These are phyloP conservation scores for Plectropomus leopardus DNA, from an alignment of 2,113 vertebrate species.

Conservation along the genomic window DNA sequence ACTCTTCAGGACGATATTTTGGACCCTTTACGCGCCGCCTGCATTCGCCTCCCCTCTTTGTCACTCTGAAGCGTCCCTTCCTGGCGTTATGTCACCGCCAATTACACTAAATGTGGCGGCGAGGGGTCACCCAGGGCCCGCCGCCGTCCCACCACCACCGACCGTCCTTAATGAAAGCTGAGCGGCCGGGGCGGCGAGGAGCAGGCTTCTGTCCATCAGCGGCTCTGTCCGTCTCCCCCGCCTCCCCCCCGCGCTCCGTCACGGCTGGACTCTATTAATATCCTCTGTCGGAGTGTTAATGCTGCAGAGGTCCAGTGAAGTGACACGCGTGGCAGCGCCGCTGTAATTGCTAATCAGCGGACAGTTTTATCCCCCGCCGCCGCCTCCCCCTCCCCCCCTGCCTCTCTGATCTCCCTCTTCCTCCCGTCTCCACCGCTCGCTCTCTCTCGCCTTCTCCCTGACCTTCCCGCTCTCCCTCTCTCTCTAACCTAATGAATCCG, in stretches of 20 bases:
- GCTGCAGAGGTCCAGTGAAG: slow-evolving; percentile 83
- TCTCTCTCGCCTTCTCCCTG: slow-evolving; percentile 39
- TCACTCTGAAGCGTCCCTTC: slow-evolving; percentile 38
- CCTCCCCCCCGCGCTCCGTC: slow-evolving; percentile 16
- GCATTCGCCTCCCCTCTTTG: background rate
- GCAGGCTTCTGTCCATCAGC: slow-evolving; percentile 62
- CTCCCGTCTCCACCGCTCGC: slow-evolving; percentile 24
- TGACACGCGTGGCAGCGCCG: slow-evolving; percentile 82
- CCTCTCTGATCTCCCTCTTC: background rate
- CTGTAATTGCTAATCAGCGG: slow-evolving; percentile 87
- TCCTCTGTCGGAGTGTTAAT: slow-evolving; percentile 81
- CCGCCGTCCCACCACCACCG: slow-evolving; percentile 32
- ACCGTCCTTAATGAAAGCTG: slow-evolving; percentile 74
- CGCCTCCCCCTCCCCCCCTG: background rate
- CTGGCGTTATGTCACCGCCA: slow-evolving; percentile 51
- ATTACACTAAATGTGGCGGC: slow-evolving; percentile 43
- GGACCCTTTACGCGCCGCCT: background rate
- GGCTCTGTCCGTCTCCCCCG: slow-evolving; percentile 20
- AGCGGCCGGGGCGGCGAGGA: slow-evolving; percentile 40
- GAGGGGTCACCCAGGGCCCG: slow-evolving; percentile 41
- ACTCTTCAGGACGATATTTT: background rate
- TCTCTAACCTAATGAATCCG: slow-evolving; percentile 81
- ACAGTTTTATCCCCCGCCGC: slow-evolving; percentile 79
- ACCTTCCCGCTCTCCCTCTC: slow-evolving; percentile 58
- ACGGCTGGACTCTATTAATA: slow-evolving; percentile 84